These are phyloP conservation scores for Paedocypris micromegethes DNA, from an alignment of 2,797 vertebrate genomes.

Conservation along the genomic window DNA sequence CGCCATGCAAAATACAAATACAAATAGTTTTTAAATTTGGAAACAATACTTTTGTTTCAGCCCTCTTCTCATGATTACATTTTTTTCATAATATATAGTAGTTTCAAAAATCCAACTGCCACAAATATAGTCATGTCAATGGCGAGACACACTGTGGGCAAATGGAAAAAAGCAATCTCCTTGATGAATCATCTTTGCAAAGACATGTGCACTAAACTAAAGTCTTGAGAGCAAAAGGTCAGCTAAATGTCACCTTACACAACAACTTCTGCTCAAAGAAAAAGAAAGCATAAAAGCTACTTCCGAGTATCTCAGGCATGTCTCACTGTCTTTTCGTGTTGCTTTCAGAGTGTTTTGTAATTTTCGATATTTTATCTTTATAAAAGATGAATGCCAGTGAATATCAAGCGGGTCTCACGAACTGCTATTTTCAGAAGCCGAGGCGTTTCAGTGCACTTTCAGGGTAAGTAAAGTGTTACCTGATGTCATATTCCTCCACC, in stretches of 20 bases:
- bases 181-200: slow-evolving; percentile 3
- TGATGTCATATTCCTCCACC: slow-evolving; percentile 34
- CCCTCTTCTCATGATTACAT: no score
- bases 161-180: background rate
- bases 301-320: slow-evolving; percentile 1
- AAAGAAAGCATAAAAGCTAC: background rate
- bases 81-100: no score
- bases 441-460: slow-evolving; percentile 25
- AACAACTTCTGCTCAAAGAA: background rate
- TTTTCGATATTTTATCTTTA: slow-evolving; percentile 22
- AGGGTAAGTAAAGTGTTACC: slow-evolving; percentile 24
- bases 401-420: slow-evolving; percentile 27
- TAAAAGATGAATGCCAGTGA: slow-evolving; percentile 1
- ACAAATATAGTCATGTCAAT: background rate
- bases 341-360: slow-evolving; percentile 9
- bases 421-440: slow-evolving; percentile 17
- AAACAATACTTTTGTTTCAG: no score
- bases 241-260: background rate
- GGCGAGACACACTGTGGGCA: background rate
- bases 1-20: no score
- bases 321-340: slow-evolving; percentile 1
- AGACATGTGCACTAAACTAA: background rate
- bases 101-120: no score
- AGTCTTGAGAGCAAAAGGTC: slow-evolving; percentile 27
- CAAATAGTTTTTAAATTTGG: no score